Evolutionary conservation across 2,797 vertebrate genomes (phyloP).

Genomic region (Botia kubotai): DNA sequence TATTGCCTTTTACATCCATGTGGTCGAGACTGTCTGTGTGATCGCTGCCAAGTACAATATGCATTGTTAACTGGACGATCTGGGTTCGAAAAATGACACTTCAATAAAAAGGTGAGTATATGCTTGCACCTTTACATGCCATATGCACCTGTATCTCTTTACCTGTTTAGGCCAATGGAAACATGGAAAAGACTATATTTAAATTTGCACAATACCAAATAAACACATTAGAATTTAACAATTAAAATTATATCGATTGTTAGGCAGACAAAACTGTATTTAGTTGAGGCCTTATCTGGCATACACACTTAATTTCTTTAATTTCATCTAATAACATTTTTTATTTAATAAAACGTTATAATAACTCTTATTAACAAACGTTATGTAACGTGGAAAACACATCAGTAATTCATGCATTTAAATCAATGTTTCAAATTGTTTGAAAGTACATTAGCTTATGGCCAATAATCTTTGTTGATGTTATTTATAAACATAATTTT

Average conservation of each 20-base stretch:
- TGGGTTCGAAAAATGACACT: conserved; percentile 6
- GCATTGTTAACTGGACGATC: conserved; percentile 44
- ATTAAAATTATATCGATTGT: background rate
- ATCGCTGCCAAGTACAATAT: conserved; percentile 48
- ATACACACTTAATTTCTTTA: background rate
- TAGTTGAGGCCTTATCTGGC: background rate
- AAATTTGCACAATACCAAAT: background rate
- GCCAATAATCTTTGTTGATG: background rate
- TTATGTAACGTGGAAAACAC: background rate
- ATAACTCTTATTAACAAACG: background rate
- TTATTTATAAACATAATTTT: background rate
- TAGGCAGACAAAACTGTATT: background rate
- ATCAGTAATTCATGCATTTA: background rate
- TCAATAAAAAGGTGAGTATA: conserved; percentile 52
- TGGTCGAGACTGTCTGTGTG: conserved; percentile 52
- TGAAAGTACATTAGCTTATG: background rate
- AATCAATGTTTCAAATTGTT: background rate
- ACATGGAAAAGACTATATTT: too few species aligned
- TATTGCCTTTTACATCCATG: conserved; percentile 46
- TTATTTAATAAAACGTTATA: background rate
- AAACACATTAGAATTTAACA: background rate
- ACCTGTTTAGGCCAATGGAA: too few species aligned
- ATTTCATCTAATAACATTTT: background rate
- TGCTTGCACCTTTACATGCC: background rate
- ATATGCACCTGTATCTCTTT: too few species aligned